Base-by-base conservation (phyloP, 2,888 invertebrate species). In the Microctonus aethiopoides region DNA sequence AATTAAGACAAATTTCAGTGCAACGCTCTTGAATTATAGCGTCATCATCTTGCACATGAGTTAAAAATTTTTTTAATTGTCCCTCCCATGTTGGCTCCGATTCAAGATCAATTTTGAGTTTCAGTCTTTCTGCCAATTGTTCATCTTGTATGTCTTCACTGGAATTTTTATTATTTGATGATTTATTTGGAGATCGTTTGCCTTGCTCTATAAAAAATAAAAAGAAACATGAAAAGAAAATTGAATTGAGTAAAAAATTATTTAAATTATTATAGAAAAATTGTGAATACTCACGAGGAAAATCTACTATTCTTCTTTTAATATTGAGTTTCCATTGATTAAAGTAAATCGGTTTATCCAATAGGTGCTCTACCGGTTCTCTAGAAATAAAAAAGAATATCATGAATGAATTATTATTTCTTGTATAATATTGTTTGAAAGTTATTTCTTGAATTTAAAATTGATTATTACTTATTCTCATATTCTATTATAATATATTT, bases 401-500 rank as follows among this genome's bases (percentile, higher is more conserved):
- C n/a, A 59, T 52, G 1, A 24, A 68, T 63, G 72, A 62, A 29
- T 39, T 61, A 29, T 29, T n/a, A 2, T 24, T 22, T 34, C 13
- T 16, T 7, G 0, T 6, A 20, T 34, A 16, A 34, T 34, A 36
- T 7, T 59, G 10, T n/a, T 32, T 34, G 13, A 13, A 16, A 24
- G 24, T 36, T 60, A 20, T 59, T 41, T 10, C 34, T 10, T 20
- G 2, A 54, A 34, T 7, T 39, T 67, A 70, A 61, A 60, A 67
- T 60, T 60, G 36, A 46, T 2, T 34, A 41, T 67, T 77, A 84
- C 84, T 75, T 81, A 2, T 76, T 70, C 29, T 39, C 10, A 63
- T 78, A 85, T 67, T 84, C 78, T 61, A 84, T 70, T 22, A 80
- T 76, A 7, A 79, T 70, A 66, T 72, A 75, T 10, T 71, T 72